Base-by-base conservation (phyloP, 2,113 vertebrate species). In the Alligator mississippiensis region DNA sequence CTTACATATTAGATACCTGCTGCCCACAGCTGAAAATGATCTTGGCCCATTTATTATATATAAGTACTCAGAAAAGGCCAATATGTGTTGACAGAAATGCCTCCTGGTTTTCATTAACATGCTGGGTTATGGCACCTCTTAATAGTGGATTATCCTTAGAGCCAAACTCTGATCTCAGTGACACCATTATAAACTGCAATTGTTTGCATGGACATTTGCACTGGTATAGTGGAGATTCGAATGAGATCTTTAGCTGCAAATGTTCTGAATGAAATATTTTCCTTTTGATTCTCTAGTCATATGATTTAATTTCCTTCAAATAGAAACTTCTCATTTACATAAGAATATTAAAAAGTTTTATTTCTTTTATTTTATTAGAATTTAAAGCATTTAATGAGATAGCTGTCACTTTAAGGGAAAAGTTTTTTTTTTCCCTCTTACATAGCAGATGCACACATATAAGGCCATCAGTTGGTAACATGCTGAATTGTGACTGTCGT, bases 401-500 rank as follows among this genome's bases (percentile, higher is more conserved):
- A 82, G 87, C 90, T 97, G 86, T 84, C 95, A 88, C 96, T 97
- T 97, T 93, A 95, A 97, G 88, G 75, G 28, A n/a, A 34, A 90
- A 93, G 85, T 9, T 47, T 92, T 91, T 60, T 85, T 80, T 96
- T 93, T 82, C 34, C 93, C 92, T 25, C 15, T 7, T 87, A 72
- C 82, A 93, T 90, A 93, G 93, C 97, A 97, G 97, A 97, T 97
- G 97, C 92, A 55, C 89, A 85, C 95, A 94, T 96, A 57, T 96
- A 97, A 97, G 97, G 95, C 94, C 97, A 97, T 90, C 96, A 92
- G 95, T 98, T 97, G 96, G 97, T 96, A 96, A 91, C 90, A 78
- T 95, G 94, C 93, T 90, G 54, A 97, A 96, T 92, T 97, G 95
- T 97, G 91, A 92, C 93, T 92, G 91, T 97, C 95, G 95, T 92